Evolutionary conservation across 2,888 invertebrate species (phyloP).

Genomic region (Tipula vernalis): DNA sequence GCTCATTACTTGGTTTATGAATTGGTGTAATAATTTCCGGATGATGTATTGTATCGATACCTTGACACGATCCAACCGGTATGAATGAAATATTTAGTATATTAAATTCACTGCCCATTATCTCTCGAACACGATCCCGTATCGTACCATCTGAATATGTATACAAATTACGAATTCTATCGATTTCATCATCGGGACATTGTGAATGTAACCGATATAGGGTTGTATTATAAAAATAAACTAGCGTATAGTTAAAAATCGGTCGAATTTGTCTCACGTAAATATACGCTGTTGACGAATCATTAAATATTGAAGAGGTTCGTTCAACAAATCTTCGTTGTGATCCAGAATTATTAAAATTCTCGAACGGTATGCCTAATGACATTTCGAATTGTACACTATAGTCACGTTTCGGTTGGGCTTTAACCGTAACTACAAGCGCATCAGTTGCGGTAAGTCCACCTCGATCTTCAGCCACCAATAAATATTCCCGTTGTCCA

Average conservation of each 20-base stretch:
- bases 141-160: slow-evolving; percentile 49
- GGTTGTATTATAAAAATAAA: slow-evolving; percentile 72
- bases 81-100: slow-evolving; percentile 40
- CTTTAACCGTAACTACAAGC: slow-evolving; percentile 58
- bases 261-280: slow-evolving; percentile 52
- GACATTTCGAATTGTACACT: slow-evolving; percentile 73
- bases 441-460: slow-evolving; percentile 68
- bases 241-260: slow-evolving; percentile 40
- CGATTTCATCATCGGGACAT: slow-evolving; percentile 70
- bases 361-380: slow-evolving; percentile 54
- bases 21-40: neutral
- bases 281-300: slow-evolving; percentile 58
- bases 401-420: slow-evolving; percentile 48
- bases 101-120: slow-evolving; percentile 51
- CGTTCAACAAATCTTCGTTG: slow-evolving; percentile 75
- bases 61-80: slow-evolving; percentile 41
- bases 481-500: slow-evolving; percentile 51
- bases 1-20: neutral
- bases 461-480: slow-evolving; percentile 61
- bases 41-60: slow-evolving; percentile 20
- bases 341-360: slow-evolving; percentile 57
- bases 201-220: slow-evolving; percentile 28
- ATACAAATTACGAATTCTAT: slow-evolving; percentile 54
- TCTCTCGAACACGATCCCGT: slow-evolving; percentile 40
- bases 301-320: slow-evolving; percentile 62